These are phyloP conservation scores for Porites australiensis DNA, from an alignment of 64 coral and sea anemone species.

Conservation along the genomic window DNA sequence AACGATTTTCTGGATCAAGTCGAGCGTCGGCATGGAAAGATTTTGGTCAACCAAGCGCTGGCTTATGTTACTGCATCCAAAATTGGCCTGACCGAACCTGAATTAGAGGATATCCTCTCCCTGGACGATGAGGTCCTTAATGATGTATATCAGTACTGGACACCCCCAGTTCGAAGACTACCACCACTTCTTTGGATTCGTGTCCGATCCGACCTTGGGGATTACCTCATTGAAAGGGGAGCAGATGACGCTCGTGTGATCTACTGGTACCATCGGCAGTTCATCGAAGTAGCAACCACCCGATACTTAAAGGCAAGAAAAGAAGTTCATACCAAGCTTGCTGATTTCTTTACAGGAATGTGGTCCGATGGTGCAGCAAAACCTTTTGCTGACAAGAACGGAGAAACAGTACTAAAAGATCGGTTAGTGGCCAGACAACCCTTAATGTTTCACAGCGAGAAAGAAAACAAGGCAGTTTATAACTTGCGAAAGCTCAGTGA, in stretches of 20 bases:
- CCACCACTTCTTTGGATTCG: slow-evolving; percentile 84
- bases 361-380: slow-evolving; percentile 71
- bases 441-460: slow-evolving; percentile 59
- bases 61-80: slow-evolving; percentile 79
- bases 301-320: slow-evolving; percentile 34
- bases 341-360: slow-evolving; percentile 70
- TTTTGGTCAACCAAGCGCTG: slow-evolving; percentile 67
- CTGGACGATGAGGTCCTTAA: slow-evolving; percentile 81
- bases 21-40: slow-evolving; percentile 66
- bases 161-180: slow-evolving; percentile 77
- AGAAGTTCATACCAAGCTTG: slow-evolving; percentile 64
- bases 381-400: slow-evolving; percentile 59
- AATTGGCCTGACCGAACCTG: slow-evolving; percentile 80
- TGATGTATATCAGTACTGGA: slow-evolving; percentile 92
- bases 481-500: slow-evolving; percentile 88
- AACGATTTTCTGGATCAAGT: slow-evolving; percentile 69
- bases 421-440: slow-evolving; percentile 67
- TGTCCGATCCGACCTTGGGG: slow-evolving; percentile 68
- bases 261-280: slow-evolving; percentile 92
- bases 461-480: slow-evolving; percentile 34
- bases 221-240: slow-evolving; percentile 76
- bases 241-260: slow-evolving; percentile 72
- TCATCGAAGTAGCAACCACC: slow-evolving; percentile 73
- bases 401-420: slow-evolving; percentile 52
- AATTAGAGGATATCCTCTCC: slow-evolving; percentile 80